A percentile compares a stretch with the other conserved stretches of the same genome.
These are phyloP conservation scores for Scartelaos histophorus DNA, from an alignment of 2,113 vertebrate genomes.

Conservation along the genomic window DNA sequence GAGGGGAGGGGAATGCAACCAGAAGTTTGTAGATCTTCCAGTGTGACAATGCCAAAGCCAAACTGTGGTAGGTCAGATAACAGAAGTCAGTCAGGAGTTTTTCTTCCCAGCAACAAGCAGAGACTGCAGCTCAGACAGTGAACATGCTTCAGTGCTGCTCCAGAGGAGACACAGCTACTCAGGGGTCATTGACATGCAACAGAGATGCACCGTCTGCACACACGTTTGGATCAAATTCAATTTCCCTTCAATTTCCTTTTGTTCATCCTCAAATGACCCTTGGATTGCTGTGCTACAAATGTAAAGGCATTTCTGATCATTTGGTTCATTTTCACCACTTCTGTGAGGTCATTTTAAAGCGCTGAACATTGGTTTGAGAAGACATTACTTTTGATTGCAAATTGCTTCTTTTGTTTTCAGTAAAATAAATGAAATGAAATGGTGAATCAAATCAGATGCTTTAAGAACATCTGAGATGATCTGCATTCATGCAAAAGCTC, in stretches of 20 bases:
- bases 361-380: constrained; percentile 27
- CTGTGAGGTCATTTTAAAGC: constrained; percentile 25
- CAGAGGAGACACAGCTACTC: constrained; percentile 3
- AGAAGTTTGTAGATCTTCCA: constrained; percentile 77
- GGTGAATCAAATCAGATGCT: constrained; percentile 69
- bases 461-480: constrained; percentile 67
- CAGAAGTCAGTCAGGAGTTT: constrained; percentile 45
- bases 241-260: too few relatives aligned
- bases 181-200: constrained; percentile 10
- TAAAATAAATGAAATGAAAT: constrained; percentile 68
- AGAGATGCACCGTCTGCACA: constrained; percentile 8
- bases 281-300: constrained; percentile 9
- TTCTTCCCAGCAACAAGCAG: constrained; percentile 58
- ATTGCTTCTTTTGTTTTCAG: constrained; percentile 27
- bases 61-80: constrained; percentile 66
- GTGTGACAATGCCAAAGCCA: constrained; percentile 75
- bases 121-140: constrained; percentile 54
- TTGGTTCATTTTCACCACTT: constrained; percentile 37
- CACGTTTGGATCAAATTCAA: neutral
- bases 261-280: constrained; percentile 18
- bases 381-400: constrained; percentile 25
- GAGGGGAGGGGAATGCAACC: constrained; percentile 75
- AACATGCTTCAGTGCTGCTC: constrained; percentile 8
- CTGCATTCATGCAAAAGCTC: constrained; percentile 72
- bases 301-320: neutral